Conservation (phyloP, 2,113 vertebrate genomes). For the Sylvia atricapilla region DNA sequence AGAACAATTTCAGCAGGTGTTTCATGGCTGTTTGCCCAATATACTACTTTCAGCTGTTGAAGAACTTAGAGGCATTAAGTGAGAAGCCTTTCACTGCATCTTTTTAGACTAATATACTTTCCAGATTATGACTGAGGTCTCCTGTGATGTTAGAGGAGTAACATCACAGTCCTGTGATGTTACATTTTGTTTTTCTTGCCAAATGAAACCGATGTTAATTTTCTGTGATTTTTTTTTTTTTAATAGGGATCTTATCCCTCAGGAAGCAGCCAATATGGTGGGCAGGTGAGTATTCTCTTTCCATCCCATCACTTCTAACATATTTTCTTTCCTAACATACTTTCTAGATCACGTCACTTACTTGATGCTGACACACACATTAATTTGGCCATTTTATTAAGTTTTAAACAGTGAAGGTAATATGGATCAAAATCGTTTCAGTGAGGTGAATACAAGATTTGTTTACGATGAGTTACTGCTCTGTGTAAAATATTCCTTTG, state of each 20-base stretch:
- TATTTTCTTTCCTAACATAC: not conserved
- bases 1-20: not conserved
- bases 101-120: not conserved
- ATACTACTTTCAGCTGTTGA: not conserved
- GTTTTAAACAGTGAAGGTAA: not conserved
- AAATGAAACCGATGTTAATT: not conserved
- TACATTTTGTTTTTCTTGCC: not conserved
- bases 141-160: too few relatives aligned
- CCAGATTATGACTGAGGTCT: not conserved
- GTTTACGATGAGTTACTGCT: not conserved
- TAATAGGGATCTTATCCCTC: conserved; percentile 18
- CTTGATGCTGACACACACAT: not conserved
- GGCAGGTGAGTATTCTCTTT: conserved; percentile 2
- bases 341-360: not conserved
- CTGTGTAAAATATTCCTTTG: not conserved
- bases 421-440: accelerated
- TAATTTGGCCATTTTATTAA: not conserved
- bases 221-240: not conserved
- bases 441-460: not conserved
- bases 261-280: conserved; percentile 14
- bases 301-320: not conserved
- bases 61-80: not conserved
- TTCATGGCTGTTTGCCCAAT: not conserved
- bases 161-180: not conserved
- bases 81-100: not conserved